phyloP scores from a whole-genome alignment of 2,113 vertebrate species.

The Cottus gobio region DNA sequence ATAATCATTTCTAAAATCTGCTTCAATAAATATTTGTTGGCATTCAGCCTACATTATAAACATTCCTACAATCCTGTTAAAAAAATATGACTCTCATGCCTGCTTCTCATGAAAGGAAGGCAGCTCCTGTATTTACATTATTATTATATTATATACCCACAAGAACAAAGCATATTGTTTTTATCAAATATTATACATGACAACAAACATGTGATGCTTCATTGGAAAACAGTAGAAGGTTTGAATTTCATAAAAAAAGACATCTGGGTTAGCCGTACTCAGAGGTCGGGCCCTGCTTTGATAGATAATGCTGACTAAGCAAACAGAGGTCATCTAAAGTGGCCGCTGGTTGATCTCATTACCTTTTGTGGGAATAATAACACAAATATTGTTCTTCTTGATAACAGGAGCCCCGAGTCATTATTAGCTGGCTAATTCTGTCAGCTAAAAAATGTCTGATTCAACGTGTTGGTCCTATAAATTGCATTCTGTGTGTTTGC shows the following conservation, averaged over 20 bases:
- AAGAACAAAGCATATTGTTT: background rate
- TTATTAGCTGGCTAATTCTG: background rate
- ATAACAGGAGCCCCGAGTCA: background rate
- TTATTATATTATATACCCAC: background rate
- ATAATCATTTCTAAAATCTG: background rate
- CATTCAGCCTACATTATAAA: too few relatives aligned
- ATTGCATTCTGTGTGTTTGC: background rate
- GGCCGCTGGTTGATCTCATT: background rate
- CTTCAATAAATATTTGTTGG: background rate
- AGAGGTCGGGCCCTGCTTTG: background rate
- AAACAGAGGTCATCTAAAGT: background rate
- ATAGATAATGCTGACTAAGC: background rate
- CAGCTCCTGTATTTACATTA: background rate
- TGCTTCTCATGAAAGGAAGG: background rate
- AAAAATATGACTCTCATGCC: too few relatives aligned
- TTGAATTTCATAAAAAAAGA: background rate
- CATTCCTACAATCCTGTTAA: too few relatives aligned
- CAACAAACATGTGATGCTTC: background rate
- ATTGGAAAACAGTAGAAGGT: background rate
- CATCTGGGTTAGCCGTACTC: background rate
- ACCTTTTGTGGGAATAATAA: conserved; percentile 2
- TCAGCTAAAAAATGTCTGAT: background rate
- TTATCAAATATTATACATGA: background rate
- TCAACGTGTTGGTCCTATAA: background rate
- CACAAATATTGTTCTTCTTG: background rate